Percentiles rank a stretch among this genome's conserved stretches.
phyloP scores from a whole-genome alignment of 2,113 vertebrate genomes.

The Pseudorasbora parva region DNA sequence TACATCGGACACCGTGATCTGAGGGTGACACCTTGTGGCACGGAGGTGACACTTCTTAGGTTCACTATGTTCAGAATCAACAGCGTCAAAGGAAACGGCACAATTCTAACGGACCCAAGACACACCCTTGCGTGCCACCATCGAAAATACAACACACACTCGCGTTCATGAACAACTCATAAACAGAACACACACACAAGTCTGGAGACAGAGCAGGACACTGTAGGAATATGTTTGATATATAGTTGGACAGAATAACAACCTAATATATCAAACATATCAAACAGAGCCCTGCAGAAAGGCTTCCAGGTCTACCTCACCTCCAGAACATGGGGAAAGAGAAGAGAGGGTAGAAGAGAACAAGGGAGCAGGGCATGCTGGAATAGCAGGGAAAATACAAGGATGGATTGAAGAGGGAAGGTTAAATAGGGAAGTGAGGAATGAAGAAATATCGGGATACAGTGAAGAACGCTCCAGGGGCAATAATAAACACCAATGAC shows the following conservation, averaged over 20 bases:
- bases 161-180: conserved; percentile 40
- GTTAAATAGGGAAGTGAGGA: conserved; percentile 29
- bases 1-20: not conserved
- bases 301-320: conserved; percentile 91
- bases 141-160: conserved; percentile 39
- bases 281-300: conserved; percentile 99
- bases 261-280: conserved; percentile 99
- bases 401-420: conserved; percentile 41
- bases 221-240: conserved; percentile 99
- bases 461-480: not conserved
- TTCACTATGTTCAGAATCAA: conserved; percentile 34
- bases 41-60: conserved; percentile 23
- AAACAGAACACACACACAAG: conserved; percentile 72
- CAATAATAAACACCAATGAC: not conserved
- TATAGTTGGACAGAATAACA: conserved; percentile 99
- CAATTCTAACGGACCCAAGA: not conserved
- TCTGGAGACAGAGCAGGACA: conserved; percentile 98
- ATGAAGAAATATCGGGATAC: conserved; percentile 29
- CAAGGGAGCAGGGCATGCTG: conserved; percentile 29
- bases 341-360: conserved; percentile 64
- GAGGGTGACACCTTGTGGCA: conserved; percentile 56
- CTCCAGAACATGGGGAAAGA: conserved; percentile 74
- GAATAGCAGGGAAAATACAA: conserved; percentile 54
- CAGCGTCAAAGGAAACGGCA: not conserved
- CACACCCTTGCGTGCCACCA: conserved; percentile 34